A percentile compares a stretch with the other conserved stretches of the same genome.
phyloP scores from a whole-genome alignment of 2,888 invertebrate genomes.

The Embidobia sp. region DNA sequence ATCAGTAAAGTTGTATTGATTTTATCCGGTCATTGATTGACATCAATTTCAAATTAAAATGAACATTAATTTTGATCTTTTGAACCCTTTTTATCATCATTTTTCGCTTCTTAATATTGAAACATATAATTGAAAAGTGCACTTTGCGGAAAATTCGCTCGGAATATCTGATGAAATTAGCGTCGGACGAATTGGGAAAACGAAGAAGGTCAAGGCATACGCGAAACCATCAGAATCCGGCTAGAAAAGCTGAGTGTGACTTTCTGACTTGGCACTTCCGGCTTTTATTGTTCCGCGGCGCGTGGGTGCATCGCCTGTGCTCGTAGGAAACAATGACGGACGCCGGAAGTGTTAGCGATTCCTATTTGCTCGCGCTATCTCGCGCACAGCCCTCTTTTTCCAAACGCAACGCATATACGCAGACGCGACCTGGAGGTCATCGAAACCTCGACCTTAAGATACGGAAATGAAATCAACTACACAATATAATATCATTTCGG shows the following conservation, averaged over 20 bases:
- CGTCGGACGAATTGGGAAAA: conserved; percentile 1
- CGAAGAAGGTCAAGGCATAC: conserved; percentile 19
- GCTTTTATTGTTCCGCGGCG: conserved; percentile 55
- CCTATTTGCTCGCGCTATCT: conserved; percentile 43
- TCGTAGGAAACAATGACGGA: conserved; percentile 54
- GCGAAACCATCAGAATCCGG: conserved; percentile 1
- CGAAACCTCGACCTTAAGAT: conserved; percentile 25
- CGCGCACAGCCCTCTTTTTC: conserved; percentile 18
- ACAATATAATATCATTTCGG: too few relatives aligned
- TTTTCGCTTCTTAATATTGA: too few relatives aligned
- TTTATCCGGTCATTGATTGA: too few relatives aligned
- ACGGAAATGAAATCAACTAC: too few relatives aligned
- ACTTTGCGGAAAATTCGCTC: too few relatives aligned
- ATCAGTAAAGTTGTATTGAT: too few relatives aligned
- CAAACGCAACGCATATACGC: conserved; percentile 15
- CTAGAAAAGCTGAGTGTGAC: conserved; percentile 49
- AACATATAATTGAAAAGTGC: too few relatives aligned
- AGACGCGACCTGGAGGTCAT: conserved; percentile 31
- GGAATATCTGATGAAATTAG: too few relatives aligned
- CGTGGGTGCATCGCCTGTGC: conserved; percentile 58
- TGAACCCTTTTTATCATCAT: too few relatives aligned
- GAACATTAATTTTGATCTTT: too few relatives aligned
- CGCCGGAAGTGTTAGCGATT: conserved; percentile 59
- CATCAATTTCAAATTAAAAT: too few relatives aligned
- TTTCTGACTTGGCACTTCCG: conserved; percentile 52